Conservation (phyloP, 1,140 invertebrate genomes). For the Danaus melanippus region DNA sequence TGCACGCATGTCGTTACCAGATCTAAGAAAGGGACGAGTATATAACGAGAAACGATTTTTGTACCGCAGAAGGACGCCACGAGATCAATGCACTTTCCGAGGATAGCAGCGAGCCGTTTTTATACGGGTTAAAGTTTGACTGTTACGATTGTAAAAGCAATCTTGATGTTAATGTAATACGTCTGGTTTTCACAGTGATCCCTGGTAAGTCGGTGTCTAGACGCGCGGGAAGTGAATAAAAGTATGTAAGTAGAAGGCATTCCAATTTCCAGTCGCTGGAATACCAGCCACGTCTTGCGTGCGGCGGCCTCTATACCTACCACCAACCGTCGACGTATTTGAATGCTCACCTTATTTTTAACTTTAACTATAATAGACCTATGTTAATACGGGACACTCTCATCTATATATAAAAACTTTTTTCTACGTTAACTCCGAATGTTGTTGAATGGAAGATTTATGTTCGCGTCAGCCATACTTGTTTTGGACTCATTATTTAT, state of each 20-base stretch:
- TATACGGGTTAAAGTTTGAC: slow-evolving; percentile 46
- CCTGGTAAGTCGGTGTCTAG: slow-evolving; percentile 45
- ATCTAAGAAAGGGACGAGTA: slow-evolving; percentile 45
- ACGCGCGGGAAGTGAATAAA: slow-evolving; percentile 62
- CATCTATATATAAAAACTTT: slow-evolving; percentile 22
- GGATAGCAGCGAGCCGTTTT: slow-evolving; percentile 59
- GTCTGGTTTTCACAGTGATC: slow-evolving; percentile 35
- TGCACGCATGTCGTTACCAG: slow-evolving; percentile 30
- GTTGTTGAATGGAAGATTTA: slow-evolving; percentile 28
- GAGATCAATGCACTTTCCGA: slow-evolving; percentile 70
- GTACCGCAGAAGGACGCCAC: slow-evolving; percentile 62
- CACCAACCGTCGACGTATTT: slow-evolving; percentile 23
- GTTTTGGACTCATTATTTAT: slow-evolving; percentile 18
- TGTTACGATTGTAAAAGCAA: slow-evolving; percentile 37
- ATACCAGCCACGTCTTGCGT: slow-evolving; percentile 38
- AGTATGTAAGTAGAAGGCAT: slow-evolving; percentile 52
- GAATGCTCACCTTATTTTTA: slow-evolving; percentile 24
- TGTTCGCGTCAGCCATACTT: slow-evolving; percentile 12
- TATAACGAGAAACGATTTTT: slow-evolving; percentile 67
- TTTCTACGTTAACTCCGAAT: slow-evolving; percentile 16
- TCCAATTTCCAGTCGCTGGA: slow-evolving; percentile 43
- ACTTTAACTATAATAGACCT: slow-evolving; percentile 22
- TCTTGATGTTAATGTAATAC: slow-evolving; percentile 41
- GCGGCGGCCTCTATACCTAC: slow-evolving; percentile 23
- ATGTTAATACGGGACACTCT: slow-evolving; percentile 23